phyloP scores from a whole-genome alignment of 1,140 invertebrate species.

The Chironomus tepperi region DNA sequence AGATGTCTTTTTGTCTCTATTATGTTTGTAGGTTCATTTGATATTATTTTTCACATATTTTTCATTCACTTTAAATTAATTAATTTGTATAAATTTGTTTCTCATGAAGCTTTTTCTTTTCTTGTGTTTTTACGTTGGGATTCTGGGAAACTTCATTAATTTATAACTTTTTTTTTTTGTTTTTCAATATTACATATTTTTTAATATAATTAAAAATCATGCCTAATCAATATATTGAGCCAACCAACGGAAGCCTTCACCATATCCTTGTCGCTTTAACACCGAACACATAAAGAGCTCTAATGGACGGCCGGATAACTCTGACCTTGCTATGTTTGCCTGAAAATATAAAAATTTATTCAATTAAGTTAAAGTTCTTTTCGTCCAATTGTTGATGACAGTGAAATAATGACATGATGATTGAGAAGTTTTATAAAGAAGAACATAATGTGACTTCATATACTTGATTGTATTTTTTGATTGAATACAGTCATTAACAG shows the following conservation, averaged over 20 bases:
- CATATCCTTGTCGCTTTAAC: conserved; percentile 97
- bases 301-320: conserved; percentile 87
- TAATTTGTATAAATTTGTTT: conserved; percentile 4
- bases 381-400: too few relatives aligned
- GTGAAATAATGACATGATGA: too few relatives aligned
- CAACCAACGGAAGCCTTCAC: conserved; percentile 99
- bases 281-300: conserved; percentile 99
- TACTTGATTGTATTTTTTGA: too few relatives aligned
- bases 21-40: background rate
- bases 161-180: background rate
- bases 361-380: too few relatives aligned
- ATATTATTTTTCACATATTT: background rate
- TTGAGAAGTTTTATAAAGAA: too few relatives aligned
- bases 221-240: conserved; percentile 93
- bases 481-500: too few relatives aligned
- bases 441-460: too few relatives aligned
- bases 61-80: background rate
- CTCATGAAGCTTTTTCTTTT: background rate
- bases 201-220: background rate
- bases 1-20: background rate
- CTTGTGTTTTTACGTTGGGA: background rate
- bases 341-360: conserved; percentile 37
- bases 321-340: conserved; percentile 81
- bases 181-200: background rate
- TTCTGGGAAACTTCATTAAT: background rate